Percentiles rank a stretch among this genome's conserved stretches.
phyloP scores from a whole-genome alignment of 2,113 vertebrate species.

The Lycocorax pyrrhopterus region DNA sequence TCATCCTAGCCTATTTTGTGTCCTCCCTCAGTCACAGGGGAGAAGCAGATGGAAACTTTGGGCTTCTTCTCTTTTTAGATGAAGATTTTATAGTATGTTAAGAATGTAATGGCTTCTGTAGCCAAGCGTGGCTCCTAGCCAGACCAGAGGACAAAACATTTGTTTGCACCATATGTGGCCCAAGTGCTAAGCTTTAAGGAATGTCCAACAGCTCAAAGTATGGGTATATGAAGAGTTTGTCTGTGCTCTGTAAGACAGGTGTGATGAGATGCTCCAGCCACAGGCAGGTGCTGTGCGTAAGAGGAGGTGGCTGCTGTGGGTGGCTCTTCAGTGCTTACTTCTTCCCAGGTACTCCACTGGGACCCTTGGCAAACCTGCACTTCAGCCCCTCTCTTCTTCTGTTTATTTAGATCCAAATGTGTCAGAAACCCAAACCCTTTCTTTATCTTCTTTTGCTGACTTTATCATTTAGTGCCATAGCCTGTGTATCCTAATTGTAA shows the following conservation, averaged over 20 bases:
- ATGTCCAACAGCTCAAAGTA: not conserved
- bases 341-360: not conserved
- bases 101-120: not conserved
- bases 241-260: not conserved
- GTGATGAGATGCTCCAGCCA: not conserved
- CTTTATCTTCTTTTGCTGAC: not conserved
- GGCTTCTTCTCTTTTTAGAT: not conserved
- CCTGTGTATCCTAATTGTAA: not conserved
- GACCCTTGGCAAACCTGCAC: not conserved
- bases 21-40: not conserved
- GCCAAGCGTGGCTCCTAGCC: not conserved
- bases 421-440: not conserved
- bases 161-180: not conserved
- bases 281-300: not conserved
- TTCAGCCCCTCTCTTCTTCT: not conserved
- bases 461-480: not conserved
- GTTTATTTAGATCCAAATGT: not conserved
- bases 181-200: not conserved
- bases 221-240: not conserved
- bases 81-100: not conserved
- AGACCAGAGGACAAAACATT: not conserved
- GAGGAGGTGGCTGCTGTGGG: not conserved
- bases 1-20: not conserved
- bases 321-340: not conserved
- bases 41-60: constrained; percentile 11